Evolutionary conservation across 2,797 vertebrate species (phyloP).

Genomic region (Sorex maritimensis): DNA sequence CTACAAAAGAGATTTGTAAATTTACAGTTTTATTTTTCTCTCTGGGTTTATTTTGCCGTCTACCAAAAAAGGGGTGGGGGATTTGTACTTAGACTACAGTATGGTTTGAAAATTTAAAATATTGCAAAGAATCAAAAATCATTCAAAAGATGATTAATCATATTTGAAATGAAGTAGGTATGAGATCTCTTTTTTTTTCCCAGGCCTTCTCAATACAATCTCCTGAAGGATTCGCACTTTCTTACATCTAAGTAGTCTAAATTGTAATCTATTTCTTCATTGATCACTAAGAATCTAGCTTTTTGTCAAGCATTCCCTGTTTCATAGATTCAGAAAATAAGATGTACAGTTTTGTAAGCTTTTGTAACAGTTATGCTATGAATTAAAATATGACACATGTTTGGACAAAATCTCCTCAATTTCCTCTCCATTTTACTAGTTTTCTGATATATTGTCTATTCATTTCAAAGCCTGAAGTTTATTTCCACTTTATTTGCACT

Average conservation of each 20-base stretch:
- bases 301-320: not conserved
- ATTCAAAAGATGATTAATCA: not conserved
- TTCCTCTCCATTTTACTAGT: not conserved
- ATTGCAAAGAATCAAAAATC: constrained; percentile 5
- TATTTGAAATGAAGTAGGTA: not conserved
- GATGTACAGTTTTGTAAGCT: not conserved
- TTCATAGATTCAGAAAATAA: not conserved
- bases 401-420: not conserved
- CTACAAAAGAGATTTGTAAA: not conserved
- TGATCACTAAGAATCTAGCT: not conserved
- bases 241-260: not conserved
- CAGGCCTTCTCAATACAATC: not conserved
- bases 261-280: not conserved
- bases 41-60: not conserved
- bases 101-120: constrained; percentile 21
- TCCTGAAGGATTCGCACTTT: not conserved
- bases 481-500: not conserved
- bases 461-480: not conserved
- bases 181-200: not conserved
- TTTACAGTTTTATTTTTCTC: constrained; percentile 12
- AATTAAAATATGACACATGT: not conserved
- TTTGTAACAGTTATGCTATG: not conserved
- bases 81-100: not conserved
- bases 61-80: not conserved
- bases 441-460: constrained; percentile 12